Base-by-base conservation (phyloP, 1,140 invertebrate genomes). In the Nebria ingens region DNA sequence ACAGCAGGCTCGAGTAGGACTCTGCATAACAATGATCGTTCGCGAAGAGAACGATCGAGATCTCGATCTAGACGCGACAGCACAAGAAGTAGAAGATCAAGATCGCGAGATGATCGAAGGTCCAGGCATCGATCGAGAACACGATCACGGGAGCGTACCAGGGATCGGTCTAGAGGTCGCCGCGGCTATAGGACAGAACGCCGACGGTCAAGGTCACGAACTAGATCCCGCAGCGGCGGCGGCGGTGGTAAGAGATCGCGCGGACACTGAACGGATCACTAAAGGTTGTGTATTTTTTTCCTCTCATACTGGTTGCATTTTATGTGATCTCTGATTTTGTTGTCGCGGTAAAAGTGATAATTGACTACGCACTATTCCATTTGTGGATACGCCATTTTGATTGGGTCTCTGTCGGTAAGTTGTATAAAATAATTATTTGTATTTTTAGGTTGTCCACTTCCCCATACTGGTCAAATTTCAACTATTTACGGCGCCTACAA, bases 221-320 rank as follows among this genome's bases (percentile, higher is more conserved):
- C 56, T 17, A 19, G 56, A 25, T 59, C 56, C 34, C 60, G 61
- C 40, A 62, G 59, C 50, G 53, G 62, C 54, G 53, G 62, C 54
- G 59, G 60, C 53, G 64, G 65, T 64, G 64, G 64, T 66, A 67
- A 67, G 65, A 65, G 63, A 59, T 67, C 65, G 54, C 60, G 64
- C 57, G 63, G 65, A 61, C 64, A 63, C 55, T 67, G 62, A 65
- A 59, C 11, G 22, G 38, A 20, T 21, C n/a, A 20, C 13, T 51
- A 19, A 51, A 51, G 50, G 50, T 51, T 51, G 50, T 51, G 21
- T 51, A 21, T 51, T 2, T 21, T 51, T 51, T 15, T 19, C n/a
- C n/a, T n/a, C n/a, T n/a, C n/a, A n/a, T n/a, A n/a, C n/a, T n/a
- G n/a, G n/a, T n/a, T n/a, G n/a, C n/a, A n/a, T n/a, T n/a, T n/a